Percentiles rank a stretch among this genome's conserved stretches.
Evolutionary conservation across 2,888 invertebrate genomes (phyloP).

Genomic region (Stenotaenia linearis): DNA sequence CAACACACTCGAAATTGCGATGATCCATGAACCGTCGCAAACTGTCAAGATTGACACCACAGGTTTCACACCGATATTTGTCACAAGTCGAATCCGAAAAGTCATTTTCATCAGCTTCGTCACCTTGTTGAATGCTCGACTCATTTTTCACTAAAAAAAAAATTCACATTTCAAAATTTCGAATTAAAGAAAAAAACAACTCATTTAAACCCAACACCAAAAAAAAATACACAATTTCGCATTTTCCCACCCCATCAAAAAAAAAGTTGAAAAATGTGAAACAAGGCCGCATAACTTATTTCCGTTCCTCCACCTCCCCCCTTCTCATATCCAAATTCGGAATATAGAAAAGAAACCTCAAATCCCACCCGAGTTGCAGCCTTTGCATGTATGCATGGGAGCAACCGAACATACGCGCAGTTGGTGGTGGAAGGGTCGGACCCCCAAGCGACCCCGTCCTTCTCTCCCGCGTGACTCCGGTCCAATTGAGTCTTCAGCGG

Average conservation of each 20-base stretch:
- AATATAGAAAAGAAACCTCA: neutral
- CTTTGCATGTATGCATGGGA: constrained; percentile 21
- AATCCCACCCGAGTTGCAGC: constrained; percentile 26
- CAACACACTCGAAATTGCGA: constrained; percentile 37
- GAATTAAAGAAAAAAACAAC: neutral
- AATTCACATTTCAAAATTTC: neutral
- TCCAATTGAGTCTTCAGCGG: constrained; percentile 26
- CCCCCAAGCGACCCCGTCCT: constrained; percentile 1
- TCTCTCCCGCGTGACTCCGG: constrained; percentile 1
- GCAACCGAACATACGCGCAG: neutral
- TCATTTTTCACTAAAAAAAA: neutral
- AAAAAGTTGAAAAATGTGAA: neutral
- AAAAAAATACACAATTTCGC: neutral
- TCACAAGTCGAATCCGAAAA: neutral
- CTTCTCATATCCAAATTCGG: neutral
- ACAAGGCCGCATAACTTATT: neutral
- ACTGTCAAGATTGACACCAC: constrained; percentile 35
- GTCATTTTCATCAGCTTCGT: constrained; percentile 21
- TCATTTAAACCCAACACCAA: neutral
- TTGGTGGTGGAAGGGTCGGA: constrained; percentile 19
- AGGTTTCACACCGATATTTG: constrained; percentile 35
- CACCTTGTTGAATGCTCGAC: constrained; percentile 14
- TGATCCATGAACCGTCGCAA: constrained; percentile 37
- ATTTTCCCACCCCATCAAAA: neutral
- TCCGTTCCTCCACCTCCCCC: neutral